Evolutionary conservation across 2,888 invertebrate genomes (phyloP), one percentile per base, ranked within the genome.

Genomic region (Syrphus vitripennis): DNA sequence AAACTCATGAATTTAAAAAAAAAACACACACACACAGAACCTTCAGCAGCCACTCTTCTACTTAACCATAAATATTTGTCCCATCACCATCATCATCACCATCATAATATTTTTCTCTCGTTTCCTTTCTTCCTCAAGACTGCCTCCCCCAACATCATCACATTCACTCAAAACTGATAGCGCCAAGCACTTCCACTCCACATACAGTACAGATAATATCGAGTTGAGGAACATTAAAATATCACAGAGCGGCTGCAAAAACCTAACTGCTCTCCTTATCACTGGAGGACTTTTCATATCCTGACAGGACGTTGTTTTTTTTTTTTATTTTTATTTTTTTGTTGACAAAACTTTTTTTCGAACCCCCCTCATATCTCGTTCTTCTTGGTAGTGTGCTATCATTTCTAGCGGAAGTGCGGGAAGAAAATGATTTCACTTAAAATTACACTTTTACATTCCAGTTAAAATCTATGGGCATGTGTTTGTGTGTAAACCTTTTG

Each of bases 41-140:
- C 74, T 55, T 75, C 79, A 74, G 63, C 79, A 79, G 83, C 69
- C 40, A 78, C 34, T n/a, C n/a, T 34, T 21, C 57, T 19, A 34
- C 57, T 83, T 83, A 69, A 67, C 57, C 57, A 84, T 80, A 84
- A 80, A 80, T 80, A 84, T 84, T 76, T 75, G 83, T 84, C 80
- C 76, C 83, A 71, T 84, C 83, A 84, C 76, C 74, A 83, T 21
- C 83, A 75, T 79, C 79, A 84, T 71, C 83, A 79, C 80, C 80
- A 84, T 71, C 67, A 84, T 71, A 84, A 84, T 76, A 84, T 74
- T 75, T 67, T 74, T 24, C 75, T 71, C 53, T 37, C 37, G 72
- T 40, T 80, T 79, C 69, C 83, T 61, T 79, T 26, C 53, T 48
- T n/a, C n/a, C n/a, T n/a, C n/a, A n/a, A n/a, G 63, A 21, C 37